phyloP scores from a whole-genome alignment of 64 coral and sea anemone species.

The Pocillopora verrucosa region DNA sequence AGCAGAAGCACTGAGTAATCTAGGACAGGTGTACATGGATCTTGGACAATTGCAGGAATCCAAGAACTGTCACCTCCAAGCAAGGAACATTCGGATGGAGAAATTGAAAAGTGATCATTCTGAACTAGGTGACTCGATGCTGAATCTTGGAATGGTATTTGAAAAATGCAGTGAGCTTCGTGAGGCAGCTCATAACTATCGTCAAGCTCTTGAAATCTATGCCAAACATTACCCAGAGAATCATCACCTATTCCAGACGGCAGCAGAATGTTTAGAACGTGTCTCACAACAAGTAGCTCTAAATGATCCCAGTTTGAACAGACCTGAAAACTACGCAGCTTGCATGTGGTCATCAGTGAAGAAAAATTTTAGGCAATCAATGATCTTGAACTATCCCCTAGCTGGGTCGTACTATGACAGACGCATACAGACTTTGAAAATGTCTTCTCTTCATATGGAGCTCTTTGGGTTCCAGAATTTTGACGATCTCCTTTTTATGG shows the following conservation, averaged over 20 bases:
- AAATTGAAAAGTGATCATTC: background rate
- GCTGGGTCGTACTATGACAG: background rate
- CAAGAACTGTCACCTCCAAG: background rate
- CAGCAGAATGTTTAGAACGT: background rate
- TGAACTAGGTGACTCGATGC: background rate
- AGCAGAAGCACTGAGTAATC: constrained; percentile 1
- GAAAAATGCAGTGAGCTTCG: background rate
- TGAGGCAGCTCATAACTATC: background rate
- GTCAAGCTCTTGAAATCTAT: background rate
- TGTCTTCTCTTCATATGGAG: background rate
- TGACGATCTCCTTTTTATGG: background rate
- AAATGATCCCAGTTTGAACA: background rate
- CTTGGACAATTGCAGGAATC: background rate
- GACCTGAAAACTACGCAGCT: background rate
- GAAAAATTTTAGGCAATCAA: background rate
- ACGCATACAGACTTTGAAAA: fast-evolving
- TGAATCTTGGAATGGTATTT: constrained; percentile 10
- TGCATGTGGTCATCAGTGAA: background rate
- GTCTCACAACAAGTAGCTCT: background rate
- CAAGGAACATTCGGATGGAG: background rate
- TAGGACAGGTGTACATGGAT: constrained; percentile 18
- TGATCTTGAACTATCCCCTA: background rate
- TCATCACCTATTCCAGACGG: background rate
- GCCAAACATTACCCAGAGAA: background rate
- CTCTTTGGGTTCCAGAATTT: background rate